Evolutionary conservation across 2,888 invertebrate genomes (phyloP).

Genomic region (Epiperipatus broadwayi): DNA sequence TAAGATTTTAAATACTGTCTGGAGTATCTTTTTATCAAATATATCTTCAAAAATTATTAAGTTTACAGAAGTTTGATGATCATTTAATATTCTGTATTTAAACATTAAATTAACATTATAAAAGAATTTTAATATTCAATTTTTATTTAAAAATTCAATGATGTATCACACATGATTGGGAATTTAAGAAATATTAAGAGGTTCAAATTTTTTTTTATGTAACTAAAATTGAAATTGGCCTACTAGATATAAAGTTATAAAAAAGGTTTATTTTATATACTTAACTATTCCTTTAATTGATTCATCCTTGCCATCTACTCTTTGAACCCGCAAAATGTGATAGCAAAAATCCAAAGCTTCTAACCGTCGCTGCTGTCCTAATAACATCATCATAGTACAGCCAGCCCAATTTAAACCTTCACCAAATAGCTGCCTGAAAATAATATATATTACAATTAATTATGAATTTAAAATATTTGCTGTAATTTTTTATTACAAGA

Average conservation of each 20-base stretch:
- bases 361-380: constrained; percentile 86
- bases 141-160: too few species aligned
- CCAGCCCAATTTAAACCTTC: constrained; percentile 98
- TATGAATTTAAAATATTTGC: background rate
- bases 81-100: too few species aligned
- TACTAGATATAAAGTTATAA: constrained; percentile 9
- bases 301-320: constrained; percentile 89
- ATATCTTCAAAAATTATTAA: too few species aligned
- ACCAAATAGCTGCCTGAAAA: constrained; percentile 69
- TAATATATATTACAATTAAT: constrained; percentile 1
- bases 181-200: constrained; percentile 7
- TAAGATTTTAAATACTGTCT: too few species aligned
- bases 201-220: too few species aligned
- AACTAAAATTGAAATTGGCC: too few species aligned
- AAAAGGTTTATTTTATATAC: too few species aligned
- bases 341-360: constrained; percentile 97
- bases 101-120: too few species aligned
- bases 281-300: constrained; percentile 84
- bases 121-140: too few species aligned
- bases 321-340: constrained; percentile 81
- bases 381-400: constrained; percentile 78
- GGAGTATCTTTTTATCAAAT: too few species aligned
- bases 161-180: too few species aligned
- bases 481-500: constrained; percentile 19
- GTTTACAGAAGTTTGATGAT: too few species aligned